These are phyloP conservation scores for Scaptomyza reducta DNA, from an alignment of 2,888 invertebrate genomes.

Conservation along the genomic window DNA sequence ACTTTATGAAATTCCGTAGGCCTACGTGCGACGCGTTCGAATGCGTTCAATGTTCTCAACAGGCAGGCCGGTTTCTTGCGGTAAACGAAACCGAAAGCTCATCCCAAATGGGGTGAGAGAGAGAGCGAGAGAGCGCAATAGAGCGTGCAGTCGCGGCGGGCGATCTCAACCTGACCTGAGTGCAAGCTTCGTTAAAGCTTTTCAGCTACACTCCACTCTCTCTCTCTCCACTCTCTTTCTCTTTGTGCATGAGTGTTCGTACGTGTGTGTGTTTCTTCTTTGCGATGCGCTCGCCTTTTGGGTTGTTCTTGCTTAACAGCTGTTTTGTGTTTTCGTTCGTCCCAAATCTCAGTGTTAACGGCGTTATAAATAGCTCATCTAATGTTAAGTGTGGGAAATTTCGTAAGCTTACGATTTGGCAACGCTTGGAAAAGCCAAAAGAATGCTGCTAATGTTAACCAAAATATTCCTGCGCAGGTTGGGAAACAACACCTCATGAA, in stretches of 20 bases:
- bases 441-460: slow-evolving; percentile 22
- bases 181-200: slow-evolving; percentile 62
- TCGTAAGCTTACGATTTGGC: slow-evolving; percentile 67
- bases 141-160: slow-evolving; percentile 17
- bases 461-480: slow-evolving; percentile 32
- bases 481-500: slow-evolving; percentile 38
- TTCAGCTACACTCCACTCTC: slow-evolving; percentile 8
- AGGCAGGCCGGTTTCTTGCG: slow-evolving; percentile 64
- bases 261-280: slow-evolving; percentile 22
- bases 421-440: slow-evolving; percentile 57
- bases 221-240: background rate
- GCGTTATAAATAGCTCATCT: slow-evolving; percentile 52
- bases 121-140: slow-evolving; percentile 13
- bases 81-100: slow-evolving; percentile 70
- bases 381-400: slow-evolving; percentile 61
- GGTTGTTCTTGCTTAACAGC: slow-evolving; percentile 55
- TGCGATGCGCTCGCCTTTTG: slow-evolving; percentile 38
- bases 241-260: background rate
- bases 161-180: slow-evolving; percentile 69
- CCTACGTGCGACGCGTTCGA: slow-evolving; percentile 73
- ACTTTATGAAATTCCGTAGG: slow-evolving; percentile 47
- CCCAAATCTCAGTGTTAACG: slow-evolving; percentile 55
- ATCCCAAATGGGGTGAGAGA: slow-evolving; percentile 56
- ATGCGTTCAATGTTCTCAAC: slow-evolving; percentile 76
- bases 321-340: slow-evolving; percentile 69